Base-by-base conservation (phyloP, 2,888 invertebrate species). In the Troides aeacus region DNA sequence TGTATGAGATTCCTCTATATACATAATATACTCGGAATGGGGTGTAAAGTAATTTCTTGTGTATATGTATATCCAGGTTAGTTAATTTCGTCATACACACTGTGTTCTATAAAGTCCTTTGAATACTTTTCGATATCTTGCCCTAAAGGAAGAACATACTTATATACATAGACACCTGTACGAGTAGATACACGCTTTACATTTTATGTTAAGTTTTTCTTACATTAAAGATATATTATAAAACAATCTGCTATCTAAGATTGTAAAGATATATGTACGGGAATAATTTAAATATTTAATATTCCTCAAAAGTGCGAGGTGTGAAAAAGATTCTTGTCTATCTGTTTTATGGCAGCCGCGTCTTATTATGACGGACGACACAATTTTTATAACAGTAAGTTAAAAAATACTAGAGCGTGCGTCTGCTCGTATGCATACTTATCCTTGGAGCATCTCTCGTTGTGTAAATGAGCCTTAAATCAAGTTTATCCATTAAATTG, bases 401-500 rank as follows among this genome's bases (percentile, higher is more conserved):
- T 62, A 60, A 61, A 58, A 53, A 36, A 57, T 30, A 56, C 56
- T 69, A 63, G 63, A 59, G 59, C 23, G 17, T 21, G 50, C 6
- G 46, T 21, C 24, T 42, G 42, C 63, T 63, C 50, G 23, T 46
- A 62, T 23, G 21, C 50, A 62, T 39, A 62, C 36, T 58, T 66
- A 66, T 66, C 69, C 23, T 61, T 46, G 18, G 59, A 63, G 58
- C 17, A 66, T 70, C 70, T 66, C 57, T 24, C 70, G 58, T 63
- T 59, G 70, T 66, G 63, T 66, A 70, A 66, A 70, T 70, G 63
- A 70, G 66, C 53, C 63, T 70, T 66, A 66, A 70, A 70, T 70
- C 66, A 70, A 70, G 70, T 70, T 70, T 63, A 70, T 66, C 62
- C 66, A 70, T 70, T 66, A 70, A 70, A 60, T 66, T 66, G 70